Base-by-base conservation (phyloP, 2,888 invertebrate genomes). In the Nymphalis c-album region DNA sequence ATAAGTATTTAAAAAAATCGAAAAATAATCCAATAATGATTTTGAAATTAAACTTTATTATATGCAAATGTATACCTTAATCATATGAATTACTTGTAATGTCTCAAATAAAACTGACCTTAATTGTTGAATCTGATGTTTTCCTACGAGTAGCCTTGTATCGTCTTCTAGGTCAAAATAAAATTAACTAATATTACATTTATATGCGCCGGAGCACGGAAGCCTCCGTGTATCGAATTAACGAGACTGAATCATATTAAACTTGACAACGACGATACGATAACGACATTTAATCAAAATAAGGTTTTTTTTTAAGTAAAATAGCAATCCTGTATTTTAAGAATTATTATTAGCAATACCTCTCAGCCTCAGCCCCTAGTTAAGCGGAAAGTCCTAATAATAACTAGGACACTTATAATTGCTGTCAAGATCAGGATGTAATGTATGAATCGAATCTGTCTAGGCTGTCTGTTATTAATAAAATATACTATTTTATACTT, bases 171-270 rank as follows among this genome's bases (percentile, higher is more conserved):
- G 84, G 86, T 82, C 84, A 83, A 78, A 65, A 55, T 31, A 55
- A 73, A 71, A 68, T 67, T 73, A 71, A 71, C 68, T 70, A 69
- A 71, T 77, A 65, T 67, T 60, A 77, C 61, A 80, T 87, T 84
- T 63, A 79, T 80, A 87, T 88, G 82, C 82, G 71, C 63, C 57
- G 70, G 66, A 74, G 77, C 80, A 69, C 84, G 85, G 83, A 85
- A 85, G 76, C 31, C 35, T 69, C 16, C 70, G 68, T 68, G 70
- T 10, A 40, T 47, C 16, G 68, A 67, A 46, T 63, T 60, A 69
- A 75, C 79, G 77, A 78, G 80, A 65, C 67, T 57, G 35, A 16
- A 26, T 31, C 22, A 7, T n/a, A 48, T 55, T 57, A 66, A n/a
- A 26, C 5, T 1, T 2, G 16, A 61, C 60, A 40, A 40, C 17